Base-by-base conservation (phyloP, 2,797 vertebrate genomes). In the Myotis pilosus region DNA sequence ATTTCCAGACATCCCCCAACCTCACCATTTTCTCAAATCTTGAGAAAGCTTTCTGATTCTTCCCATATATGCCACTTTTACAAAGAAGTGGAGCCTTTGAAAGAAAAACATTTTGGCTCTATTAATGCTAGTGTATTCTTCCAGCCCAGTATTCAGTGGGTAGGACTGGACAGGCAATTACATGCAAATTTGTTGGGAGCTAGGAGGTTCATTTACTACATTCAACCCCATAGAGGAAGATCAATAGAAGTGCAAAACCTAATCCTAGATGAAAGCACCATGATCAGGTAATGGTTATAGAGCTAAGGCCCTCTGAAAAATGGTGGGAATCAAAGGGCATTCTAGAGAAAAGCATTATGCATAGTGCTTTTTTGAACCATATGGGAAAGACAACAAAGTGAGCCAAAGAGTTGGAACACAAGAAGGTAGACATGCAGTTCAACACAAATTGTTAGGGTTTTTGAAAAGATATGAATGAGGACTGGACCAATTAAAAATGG, bases 141-240 rank as follows among this genome's bases (percentile, higher is more conserved):
- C 94, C 55, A 97, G 94, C 82, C 89, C 68, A 2, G 96, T 93
- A 96, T 97, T 97, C 94, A 84, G 86, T 25, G 92, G 75, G 91
- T 62, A 82, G 94, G 94, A 95, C 94, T 91, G 95, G 96, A 96
- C 97, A 96, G 92, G 96, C 97, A 97, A 97, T 97, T 97, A 97
- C 97, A 97, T 97, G 97, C 96, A 97, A 97, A 97, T 97, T 96
- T 97, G 96, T 94, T 92, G 96, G 93, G 96, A 96, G 93, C 72
- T 75, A 95, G 95, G 97, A 97, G 96, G 97, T 96, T 97, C 97
- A 96, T 97, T 97, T 97, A 97, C 97, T 97, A 95, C 97, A 97
- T 97, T 97, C 97, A 97, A 72, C 90, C 89, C 96, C 94, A 94
- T 55, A 97, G 92, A 97, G 79, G 97, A 97, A 96, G 97, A 96